Base-by-base conservation (phyloP, 1,140 invertebrate genomes). In the Parapsyche elsis region DNA sequence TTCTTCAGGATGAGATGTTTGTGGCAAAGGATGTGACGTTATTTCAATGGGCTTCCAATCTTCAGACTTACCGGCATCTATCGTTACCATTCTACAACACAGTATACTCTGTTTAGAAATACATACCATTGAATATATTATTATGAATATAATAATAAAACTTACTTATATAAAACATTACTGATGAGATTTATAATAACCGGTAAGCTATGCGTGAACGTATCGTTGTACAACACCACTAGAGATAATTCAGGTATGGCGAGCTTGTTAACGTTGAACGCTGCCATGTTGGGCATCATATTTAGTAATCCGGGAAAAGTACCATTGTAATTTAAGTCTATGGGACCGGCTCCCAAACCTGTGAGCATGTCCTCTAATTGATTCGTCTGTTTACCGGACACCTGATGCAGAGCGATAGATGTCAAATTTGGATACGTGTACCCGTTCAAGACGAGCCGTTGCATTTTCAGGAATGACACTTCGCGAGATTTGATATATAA, bases 161-260 rank as follows among this genome's bases (percentile, higher is more conserved):
- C 85, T 86, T 85, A 93, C 92, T 90, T 92, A 85, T 94, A 90
- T 77, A 94, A 88, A 38, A 90, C 90, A 86, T 95, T 95, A 76
- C 91, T 93, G 76, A 96, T 87, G 30, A 94, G 85, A 86, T 95
- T 95, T 30, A 96, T 88, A 14, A 94, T 87, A 71, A 95, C 92
- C 0, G 95, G 95, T 80, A 96, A 88, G 46, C 93, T 93, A 87
- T 96, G 95, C 57, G 93, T 91, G 84, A 91, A 92, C 0, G 94
- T 94, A 84, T 94, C 94, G 84, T 96, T 96, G 87, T 95, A 95
- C 74, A 94, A 88, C 38, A 92, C 87, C 81, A 93, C 89, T 30
- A 92, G 88, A 71, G 88, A 88, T 45, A 88, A 87, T 57, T 89
- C 88, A 0, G 88, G 85, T 24, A 90, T 71, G 71, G 89, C 85